A percentile compares a stretch with the other conserved stretches of the same genome.
phyloP scores from a whole-genome alignment of 2,888 invertebrate species.

The Taphrorychus bicolor region DNA sequence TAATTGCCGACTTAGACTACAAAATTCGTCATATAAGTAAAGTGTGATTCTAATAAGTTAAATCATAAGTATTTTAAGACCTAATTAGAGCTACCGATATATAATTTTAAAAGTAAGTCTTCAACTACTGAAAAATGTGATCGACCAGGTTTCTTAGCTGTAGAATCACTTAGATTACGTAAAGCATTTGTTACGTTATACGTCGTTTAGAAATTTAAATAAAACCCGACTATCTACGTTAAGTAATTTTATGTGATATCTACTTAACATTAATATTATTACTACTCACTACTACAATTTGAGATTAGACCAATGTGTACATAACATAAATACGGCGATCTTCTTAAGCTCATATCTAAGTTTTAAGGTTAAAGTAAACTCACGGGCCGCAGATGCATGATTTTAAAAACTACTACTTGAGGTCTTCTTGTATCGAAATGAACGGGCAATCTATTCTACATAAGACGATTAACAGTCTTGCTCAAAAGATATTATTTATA shows the following conservation, averaged over 20 bases:
- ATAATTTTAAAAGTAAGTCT: constrained; percentile 6
- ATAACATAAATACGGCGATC: constrained; percentile 1
- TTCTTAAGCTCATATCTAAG: background rate
- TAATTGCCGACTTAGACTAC: constrained; percentile 42
- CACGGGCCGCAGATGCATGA: constrained; percentile 6
- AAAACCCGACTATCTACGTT: too few species aligned
- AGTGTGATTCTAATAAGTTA: constrained; percentile 10
- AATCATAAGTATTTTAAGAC: constrained; percentile 10
- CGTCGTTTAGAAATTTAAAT: constrained; percentile 5
- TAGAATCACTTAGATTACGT: constrained; percentile 6
- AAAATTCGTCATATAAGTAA: constrained; percentile 1
- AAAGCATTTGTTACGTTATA: constrained; percentile 1
- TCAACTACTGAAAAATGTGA: constrained; percentile 17
- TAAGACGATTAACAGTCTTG: constrained; percentile 46
- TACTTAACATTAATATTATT: background rate
- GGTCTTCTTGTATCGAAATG: constrained; percentile 19
- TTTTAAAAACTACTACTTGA: constrained; percentile 24
- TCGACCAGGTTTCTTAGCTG: constrained; percentile 21
- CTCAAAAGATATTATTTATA: constrained; percentile 55
- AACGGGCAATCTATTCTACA: constrained; percentile 19
- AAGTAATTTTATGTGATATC: constrained; percentile 4
- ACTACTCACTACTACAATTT: constrained; percentile 13
- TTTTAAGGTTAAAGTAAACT: background rate
- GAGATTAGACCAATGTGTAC: constrained; percentile 18
- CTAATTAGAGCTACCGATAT: constrained; percentile 4